Conservation (phyloP, 2,797 vertebrate species). For the Ctenochaetus hawaiiensis region DNA sequence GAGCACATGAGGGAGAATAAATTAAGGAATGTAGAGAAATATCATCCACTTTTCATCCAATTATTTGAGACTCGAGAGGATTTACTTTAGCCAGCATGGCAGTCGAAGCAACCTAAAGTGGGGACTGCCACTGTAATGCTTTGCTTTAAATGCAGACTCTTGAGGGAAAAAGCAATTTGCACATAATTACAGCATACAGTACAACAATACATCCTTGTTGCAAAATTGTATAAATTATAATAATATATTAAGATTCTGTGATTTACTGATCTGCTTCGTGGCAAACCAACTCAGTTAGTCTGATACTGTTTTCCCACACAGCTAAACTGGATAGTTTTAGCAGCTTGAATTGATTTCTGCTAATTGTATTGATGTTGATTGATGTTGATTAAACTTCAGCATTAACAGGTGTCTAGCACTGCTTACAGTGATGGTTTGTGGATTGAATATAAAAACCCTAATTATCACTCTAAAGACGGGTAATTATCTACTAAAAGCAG, state of each 20-base stretch:
- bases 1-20: constrained; percentile 40
- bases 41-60: constrained; percentile 43
- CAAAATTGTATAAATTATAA: not conserved
- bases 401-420: constrained; percentile 5
- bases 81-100: constrained; percentile 21
- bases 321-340: constrained; percentile 23
- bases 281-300: constrained; percentile 12
- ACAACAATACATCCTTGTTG: constrained; percentile 6
- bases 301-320: not conserved
- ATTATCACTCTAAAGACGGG: constrained; percentile 24
- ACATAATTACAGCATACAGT: constrained; percentile 36
- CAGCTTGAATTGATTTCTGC: constrained; percentile 18
- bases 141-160: constrained; percentile 3
- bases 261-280: constrained; percentile 8
- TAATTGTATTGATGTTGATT: constrained; percentile 20
- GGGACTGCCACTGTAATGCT: constrained; percentile 8
- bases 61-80: constrained; percentile 35
- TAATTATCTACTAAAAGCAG: constrained; percentile 24
- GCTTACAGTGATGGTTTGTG: not conserved
- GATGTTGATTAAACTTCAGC: constrained; percentile 10
- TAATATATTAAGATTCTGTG: not conserved
- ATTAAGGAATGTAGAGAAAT: constrained; percentile 34
- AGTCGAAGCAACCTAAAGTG: constrained; percentile 12
- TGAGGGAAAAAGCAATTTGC: constrained; percentile 37
- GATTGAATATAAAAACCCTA: not conserved